Evolutionary conservation across 1,140 invertebrate genomes (phyloP).

Genomic region (Ectropis grisescens): DNA sequence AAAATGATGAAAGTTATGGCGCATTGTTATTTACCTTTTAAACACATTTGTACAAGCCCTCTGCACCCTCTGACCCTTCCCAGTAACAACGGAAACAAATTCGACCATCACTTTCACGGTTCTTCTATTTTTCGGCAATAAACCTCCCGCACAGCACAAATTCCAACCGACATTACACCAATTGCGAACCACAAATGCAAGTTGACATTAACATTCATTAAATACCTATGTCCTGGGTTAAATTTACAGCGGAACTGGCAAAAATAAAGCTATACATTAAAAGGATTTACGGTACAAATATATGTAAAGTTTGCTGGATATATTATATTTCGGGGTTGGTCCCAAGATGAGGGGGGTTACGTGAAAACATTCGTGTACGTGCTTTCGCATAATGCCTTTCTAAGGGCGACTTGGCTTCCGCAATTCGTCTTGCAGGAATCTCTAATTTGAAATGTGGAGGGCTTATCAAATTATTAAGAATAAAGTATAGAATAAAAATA

Average conservation of each 20-base stretch:
- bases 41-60: too few relatives aligned
- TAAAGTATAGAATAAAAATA: constrained; percentile 2
- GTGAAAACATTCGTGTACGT: constrained; percentile 65
- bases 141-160: constrained; percentile 21
- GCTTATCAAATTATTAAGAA: constrained; percentile 47
- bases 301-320: constrained; percentile 68
- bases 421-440: constrained; percentile 67
- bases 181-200: constrained; percentile 42
- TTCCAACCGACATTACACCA: constrained; percentile 41
- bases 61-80: too few relatives aligned
- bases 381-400: constrained; percentile 60
- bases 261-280: constrained; percentile 67
- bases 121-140: neutral
- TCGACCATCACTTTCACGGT: too few relatives aligned
- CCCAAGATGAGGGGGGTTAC: constrained; percentile 52
- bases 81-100: too few relatives aligned
- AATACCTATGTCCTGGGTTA: constrained; percentile 49
- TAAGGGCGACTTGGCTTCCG: constrained; percentile 56
- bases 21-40: too few relatives aligned
- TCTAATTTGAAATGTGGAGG: constrained; percentile 68
- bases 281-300: constrained; percentile 69
- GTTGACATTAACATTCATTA: constrained; percentile 62
- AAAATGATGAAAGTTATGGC: too few relatives aligned
- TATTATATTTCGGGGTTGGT: constrained; percentile 64
- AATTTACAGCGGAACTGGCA: constrained; percentile 57